Conservation (phyloP, 2,113 vertebrate genomes). For the Dasyurus viverrinus region DNA sequence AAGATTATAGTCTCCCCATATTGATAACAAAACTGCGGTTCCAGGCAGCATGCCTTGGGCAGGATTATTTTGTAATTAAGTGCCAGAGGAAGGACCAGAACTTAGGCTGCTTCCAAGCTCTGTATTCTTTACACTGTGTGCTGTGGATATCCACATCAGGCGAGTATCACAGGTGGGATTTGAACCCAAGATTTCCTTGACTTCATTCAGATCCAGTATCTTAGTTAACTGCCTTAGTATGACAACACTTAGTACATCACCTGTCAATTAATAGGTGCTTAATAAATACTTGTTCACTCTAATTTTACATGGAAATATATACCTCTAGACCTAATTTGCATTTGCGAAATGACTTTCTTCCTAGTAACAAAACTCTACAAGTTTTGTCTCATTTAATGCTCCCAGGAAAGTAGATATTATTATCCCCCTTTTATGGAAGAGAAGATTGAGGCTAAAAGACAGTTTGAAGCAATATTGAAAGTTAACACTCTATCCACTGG, state of each 20-base stretch:
- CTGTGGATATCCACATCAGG: neutral
- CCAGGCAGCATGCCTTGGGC: neutral
- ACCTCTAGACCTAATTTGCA: neutral
- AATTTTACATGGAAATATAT: neutral
- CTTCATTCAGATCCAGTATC: neutral
- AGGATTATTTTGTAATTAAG: neutral
- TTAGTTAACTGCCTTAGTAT: too few relatives aligned
- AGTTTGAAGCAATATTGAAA: neutral
- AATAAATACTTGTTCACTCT: neutral
- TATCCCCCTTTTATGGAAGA: neutral
- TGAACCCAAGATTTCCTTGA: neutral
- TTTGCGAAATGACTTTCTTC: neutral
- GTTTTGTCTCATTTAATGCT: neutral
- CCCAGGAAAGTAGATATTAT: neutral
- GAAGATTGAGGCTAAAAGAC: neutral
- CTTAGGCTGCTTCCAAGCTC: neutral
- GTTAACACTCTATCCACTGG: neutral
- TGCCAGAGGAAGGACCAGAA: neutral
- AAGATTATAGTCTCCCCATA: neutral
- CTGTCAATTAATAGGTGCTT: neutral
- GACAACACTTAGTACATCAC: neutral
- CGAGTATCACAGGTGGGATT: neutral
- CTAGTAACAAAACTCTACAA: neutral
- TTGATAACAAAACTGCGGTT: neutral
- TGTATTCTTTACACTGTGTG: neutral